Conservation (phyloP, 1,140 invertebrate genomes). For the Andrena cerasifolii region DNA sequence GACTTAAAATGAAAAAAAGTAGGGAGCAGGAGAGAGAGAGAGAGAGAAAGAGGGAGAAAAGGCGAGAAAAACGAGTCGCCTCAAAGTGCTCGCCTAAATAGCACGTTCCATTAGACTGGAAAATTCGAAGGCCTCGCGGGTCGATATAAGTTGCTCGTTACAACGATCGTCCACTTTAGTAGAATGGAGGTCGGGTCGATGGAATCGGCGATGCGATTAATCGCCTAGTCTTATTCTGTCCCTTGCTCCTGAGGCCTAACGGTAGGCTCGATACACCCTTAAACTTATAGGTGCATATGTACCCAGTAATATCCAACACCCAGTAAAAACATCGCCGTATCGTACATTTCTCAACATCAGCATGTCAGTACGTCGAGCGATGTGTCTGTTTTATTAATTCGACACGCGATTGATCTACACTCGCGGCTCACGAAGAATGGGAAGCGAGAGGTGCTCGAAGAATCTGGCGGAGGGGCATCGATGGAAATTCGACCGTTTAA, state of each 20-base stretch:
- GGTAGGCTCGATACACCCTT: no score
- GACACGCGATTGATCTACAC: no score
- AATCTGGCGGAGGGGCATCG: background rate
- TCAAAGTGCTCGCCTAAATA: conserved; percentile 52
- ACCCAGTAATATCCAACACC: no score
- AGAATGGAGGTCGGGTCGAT: conserved; percentile 48
- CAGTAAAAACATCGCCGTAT: no score
- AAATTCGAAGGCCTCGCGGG: conserved; percentile 61
- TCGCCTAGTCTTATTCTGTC: conserved; percentile 38
- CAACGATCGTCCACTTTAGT: conserved; percentile 53
- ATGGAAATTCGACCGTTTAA: conserved; percentile 20
- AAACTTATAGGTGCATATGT: no score
- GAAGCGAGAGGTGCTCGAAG: no score
- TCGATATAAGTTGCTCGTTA: conserved; percentile 54
- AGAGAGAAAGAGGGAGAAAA: no score
- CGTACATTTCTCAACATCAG: no score
- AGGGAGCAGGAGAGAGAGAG: background rate
- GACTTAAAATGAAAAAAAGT: background rate
- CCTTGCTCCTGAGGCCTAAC: background rate
- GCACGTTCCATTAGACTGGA: conserved; percentile 57
- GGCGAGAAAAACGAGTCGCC: conserved; percentile 37
- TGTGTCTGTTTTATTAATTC: no score
- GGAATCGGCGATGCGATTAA: conserved; percentile 57
- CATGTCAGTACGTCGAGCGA: no score
- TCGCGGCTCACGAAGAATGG: background rate